Evolutionary conservation across 2,888 invertebrate genomes (phyloP).

Genomic region (Oxycera nigricornis): DNA sequence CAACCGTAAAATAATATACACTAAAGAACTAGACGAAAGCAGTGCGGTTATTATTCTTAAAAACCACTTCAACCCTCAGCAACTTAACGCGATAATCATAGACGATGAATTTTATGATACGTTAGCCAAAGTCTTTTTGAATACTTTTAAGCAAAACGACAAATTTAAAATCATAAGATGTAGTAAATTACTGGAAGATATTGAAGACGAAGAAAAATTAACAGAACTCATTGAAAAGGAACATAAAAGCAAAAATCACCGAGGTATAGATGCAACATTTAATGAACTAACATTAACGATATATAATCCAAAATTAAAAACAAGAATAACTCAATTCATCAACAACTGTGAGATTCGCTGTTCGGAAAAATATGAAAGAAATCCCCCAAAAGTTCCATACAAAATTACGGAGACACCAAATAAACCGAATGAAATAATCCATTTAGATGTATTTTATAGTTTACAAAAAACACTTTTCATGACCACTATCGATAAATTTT

Average conservation of each 20-base stretch:
- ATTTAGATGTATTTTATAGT: constrained; percentile 48
- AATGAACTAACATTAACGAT: constrained; percentile 10
- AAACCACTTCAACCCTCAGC: constrained; percentile 32
- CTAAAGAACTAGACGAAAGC: background rate
- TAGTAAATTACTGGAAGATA: constrained; percentile 16
- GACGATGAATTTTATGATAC: constrained; percentile 36
- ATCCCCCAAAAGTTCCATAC: constrained; percentile 43
- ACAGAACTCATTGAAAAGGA: constrained; percentile 43
- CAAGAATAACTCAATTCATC: constrained; percentile 46
- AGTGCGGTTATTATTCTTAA: constrained; percentile 38
- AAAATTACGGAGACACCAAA: constrained; percentile 49
- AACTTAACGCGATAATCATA: constrained; percentile 36
- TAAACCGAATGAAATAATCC: constrained; percentile 49
- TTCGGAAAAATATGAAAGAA: constrained; percentile 45
- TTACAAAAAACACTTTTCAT: constrained; percentile 43
- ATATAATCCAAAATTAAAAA: constrained; percentile 42
- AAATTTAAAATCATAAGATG: background rate
- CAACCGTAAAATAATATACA: background rate
- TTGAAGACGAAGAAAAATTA: background rate
- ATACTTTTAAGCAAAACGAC: background rate
- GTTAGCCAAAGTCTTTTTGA: background rate
- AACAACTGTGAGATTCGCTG: constrained; percentile 47
- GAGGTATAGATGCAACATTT: constrained; percentile 45
- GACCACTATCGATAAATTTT: constrained; percentile 50
- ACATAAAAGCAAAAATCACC: constrained; percentile 48